Percentiles rank a stretch among this genome's conserved stretches.
Conservation (phyloP, 2,113 vertebrate species). For the Cervus canadensis region DNA sequence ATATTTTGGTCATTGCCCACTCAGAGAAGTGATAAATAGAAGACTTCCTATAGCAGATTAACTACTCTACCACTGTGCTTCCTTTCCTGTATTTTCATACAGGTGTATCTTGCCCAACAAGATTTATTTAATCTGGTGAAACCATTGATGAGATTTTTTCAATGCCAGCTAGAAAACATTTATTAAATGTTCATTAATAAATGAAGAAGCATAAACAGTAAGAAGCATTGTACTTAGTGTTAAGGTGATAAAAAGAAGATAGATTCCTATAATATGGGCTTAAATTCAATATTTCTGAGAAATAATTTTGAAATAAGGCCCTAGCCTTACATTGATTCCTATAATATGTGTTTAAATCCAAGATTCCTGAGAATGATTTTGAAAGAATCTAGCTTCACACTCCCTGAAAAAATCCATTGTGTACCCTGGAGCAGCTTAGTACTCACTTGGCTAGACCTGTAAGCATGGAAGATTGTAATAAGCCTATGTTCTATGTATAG, state of each 20-base stretch:
- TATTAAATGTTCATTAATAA: too few species aligned
- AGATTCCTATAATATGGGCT: background rate
- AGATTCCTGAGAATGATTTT: background rate
- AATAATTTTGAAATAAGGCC: background rate
- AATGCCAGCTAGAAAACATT: background rate
- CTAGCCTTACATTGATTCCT: background rate
- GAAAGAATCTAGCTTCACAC: background rate
- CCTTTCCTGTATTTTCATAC: background rate
- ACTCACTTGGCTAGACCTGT: background rate
- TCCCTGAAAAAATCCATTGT: background rate
- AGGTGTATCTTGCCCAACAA: background rate
- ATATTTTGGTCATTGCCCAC: background rate
- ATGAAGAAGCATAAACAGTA: background rate
- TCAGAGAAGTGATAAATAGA: background rate
- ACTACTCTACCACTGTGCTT: background rate
- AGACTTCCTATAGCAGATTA: background rate
- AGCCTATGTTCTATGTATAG: background rate
- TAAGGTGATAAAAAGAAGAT: background rate
- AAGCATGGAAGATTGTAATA: background rate
- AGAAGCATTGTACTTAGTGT: background rate
- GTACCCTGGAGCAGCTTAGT: background rate
- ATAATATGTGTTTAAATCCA: background rate
- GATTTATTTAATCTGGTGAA: background rate
- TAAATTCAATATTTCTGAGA: constrained; percentile 8
- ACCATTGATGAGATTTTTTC: background rate